A percentile compares a stretch with the other conserved stretches of the same genome.
Evolutionary conservation across 1,140 invertebrate species (phyloP).

Genomic region (Papilio helenus): DNA sequence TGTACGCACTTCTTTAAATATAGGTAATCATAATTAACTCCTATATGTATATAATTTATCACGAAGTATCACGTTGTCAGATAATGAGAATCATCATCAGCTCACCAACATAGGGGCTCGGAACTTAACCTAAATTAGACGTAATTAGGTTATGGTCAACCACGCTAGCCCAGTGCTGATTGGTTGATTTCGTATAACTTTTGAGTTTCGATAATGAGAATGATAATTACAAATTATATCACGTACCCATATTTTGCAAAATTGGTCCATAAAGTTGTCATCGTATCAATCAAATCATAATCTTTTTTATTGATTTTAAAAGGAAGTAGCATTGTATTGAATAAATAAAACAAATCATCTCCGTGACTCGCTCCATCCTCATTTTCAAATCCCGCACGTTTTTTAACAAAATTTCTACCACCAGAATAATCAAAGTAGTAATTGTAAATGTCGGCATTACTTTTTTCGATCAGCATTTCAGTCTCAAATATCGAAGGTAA

Average conservation of each 20-base stretch:
- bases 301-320: conserved; percentile 57
- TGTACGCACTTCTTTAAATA: neutral
- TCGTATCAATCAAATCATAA: conserved; percentile 56
- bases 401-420: conserved; percentile 65
- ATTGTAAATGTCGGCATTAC: conserved; percentile 62
- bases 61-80: neutral
- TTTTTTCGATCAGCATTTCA: conserved; percentile 49
- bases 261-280: conserved; percentile 73
- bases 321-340: conserved; percentile 58
- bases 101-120: too few relatives aligned
- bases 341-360: conserved; percentile 76
- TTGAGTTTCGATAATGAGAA: too few relatives aligned
- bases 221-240: neutral
- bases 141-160: too few relatives aligned
- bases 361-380: conserved; percentile 66
- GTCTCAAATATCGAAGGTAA: conserved; percentile 64
- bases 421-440: conserved; percentile 71
- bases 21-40: neutral
- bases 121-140: too few relatives aligned
- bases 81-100: neutral
- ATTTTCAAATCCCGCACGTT: conserved; percentile 47
- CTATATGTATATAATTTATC: neutral
- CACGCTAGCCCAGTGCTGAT: too few relatives aligned
- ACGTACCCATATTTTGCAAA: conserved; percentile 76
- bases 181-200: too few relatives aligned